A percentile compares a stretch with the other conserved stretches of the same genome.
These are phyloP conservation scores for Mesoclemmys tuberculata DNA, from an alignment of 2,113 vertebrate genomes.

Conservation along the genomic window DNA sequence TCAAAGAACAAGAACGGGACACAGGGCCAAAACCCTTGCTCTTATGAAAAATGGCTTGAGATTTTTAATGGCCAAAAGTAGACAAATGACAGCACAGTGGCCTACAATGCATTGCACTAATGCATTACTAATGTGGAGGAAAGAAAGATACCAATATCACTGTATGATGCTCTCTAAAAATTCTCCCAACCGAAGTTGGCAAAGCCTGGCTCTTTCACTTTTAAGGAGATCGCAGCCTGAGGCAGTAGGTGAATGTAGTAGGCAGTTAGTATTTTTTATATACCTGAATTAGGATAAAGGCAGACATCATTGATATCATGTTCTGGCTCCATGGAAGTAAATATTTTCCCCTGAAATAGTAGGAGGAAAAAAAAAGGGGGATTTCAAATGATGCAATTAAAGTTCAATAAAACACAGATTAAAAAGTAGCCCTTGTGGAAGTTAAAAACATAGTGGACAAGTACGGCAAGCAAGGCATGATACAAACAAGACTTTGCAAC, in stretches of 20 bases:
- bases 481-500: not conserved
- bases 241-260: not conserved
- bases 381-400: not conserved
- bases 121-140: not conserved
- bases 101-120: not conserved
- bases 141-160: not conserved
- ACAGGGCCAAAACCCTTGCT: constrained; percentile 11
- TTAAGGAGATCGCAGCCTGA: not conserved
- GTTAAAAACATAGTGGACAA: not conserved
- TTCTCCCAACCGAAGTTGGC: not conserved
- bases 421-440: not conserved
- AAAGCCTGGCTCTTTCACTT: not conserved
- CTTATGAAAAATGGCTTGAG: constrained; percentile 4
- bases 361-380: constrained; percentile 18
- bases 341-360: constrained; percentile 89
- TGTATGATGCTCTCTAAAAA: not conserved
- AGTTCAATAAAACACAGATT: not conserved
- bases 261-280: not conserved
- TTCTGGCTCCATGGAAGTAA: constrained; percentile 93
- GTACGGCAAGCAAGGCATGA: not conserved
- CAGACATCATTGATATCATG: constrained; percentile 93
- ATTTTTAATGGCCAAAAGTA: not conserved
- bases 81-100: not conserved
- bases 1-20: too few species aligned
- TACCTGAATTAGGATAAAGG: constrained; percentile 94